Evolutionary conservation across 2,888 invertebrate species (phyloP).

Genomic region (Zaprionus lineosus): DNA sequence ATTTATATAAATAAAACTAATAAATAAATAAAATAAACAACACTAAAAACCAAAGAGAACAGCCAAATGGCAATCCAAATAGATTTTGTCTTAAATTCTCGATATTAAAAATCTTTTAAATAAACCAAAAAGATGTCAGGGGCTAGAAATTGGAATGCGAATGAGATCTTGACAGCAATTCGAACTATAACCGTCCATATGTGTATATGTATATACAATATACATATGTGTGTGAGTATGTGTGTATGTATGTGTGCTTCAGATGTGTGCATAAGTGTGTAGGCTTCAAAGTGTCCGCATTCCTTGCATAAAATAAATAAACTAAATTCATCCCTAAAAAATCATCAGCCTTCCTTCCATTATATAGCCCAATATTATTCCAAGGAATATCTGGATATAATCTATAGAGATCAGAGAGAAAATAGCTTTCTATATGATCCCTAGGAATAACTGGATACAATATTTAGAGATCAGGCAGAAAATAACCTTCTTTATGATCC

Average conservation of each 20-base stretch:
- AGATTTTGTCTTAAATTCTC: constrained; percentile 37
- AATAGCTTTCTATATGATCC: no score
- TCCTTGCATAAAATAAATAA: no score
- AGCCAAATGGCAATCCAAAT: constrained; percentile 31
- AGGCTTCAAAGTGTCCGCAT: no score
- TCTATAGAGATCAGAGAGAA: no score
- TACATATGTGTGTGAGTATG: neutral
- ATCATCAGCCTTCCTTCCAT: no score
- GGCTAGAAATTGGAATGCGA: constrained; percentile 60
- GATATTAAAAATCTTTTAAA: constrained; percentile 39
- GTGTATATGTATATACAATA: neutral
- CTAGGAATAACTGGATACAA: no score
- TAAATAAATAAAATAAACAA: neutral
- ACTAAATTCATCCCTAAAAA: no score
- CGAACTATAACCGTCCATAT: constrained; percentile 28
- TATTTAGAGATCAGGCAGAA: no score
- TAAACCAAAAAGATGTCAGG: constrained; percentile 62
- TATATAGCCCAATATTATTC: no score
- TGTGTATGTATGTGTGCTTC: constrained; percentile 8
- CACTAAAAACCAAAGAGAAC: neutral
- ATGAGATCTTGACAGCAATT: constrained; percentile 51
- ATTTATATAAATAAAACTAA: constrained; percentile 13
- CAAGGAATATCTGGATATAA: no score
- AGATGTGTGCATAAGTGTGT: no score
- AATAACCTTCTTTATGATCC: no score